Percentiles rank a stretch among this genome's conserved stretches.
Conservation (phyloP, 2,113 vertebrate species). For the Tonatia bakeri region DNA sequence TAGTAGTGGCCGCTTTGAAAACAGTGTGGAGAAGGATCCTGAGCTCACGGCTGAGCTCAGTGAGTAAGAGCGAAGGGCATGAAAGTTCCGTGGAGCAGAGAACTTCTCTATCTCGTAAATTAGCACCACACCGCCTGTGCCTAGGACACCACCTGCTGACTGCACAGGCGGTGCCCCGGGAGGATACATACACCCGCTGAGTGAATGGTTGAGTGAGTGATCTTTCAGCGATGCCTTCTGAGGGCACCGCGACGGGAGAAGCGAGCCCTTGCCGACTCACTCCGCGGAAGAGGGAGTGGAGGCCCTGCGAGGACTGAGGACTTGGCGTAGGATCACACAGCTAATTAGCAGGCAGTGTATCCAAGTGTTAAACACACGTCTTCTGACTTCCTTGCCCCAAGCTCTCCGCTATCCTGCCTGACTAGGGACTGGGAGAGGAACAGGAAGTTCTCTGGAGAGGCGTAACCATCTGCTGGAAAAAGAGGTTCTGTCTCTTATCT, state of each 20-base stretch:
- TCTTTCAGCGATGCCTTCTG: neutral
- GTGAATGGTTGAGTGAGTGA: neutral
- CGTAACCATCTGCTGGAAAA: too few species aligned
- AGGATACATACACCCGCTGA: neutral
- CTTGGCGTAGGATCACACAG: neutral
- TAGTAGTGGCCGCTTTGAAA: neutral
- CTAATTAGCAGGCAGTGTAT: neutral
- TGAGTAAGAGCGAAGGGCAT: neutral
- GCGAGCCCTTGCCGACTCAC: rapidly evolving
- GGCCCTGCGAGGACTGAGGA: neutral
- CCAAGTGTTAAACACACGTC: neutral
- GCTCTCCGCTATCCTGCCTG: neutral
- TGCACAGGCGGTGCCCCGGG: rapidly evolving
- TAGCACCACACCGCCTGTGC: neutral
- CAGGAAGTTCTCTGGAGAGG: neutral
- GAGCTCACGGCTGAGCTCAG: neutral
- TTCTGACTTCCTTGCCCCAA: neutral
- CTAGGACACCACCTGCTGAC: neutral
- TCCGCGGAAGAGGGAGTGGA: neutral
- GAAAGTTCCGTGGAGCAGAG: neutral
- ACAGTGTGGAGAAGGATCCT: neutral
- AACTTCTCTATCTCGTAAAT: neutral
- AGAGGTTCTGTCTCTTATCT: neutral
- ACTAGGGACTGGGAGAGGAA: neutral
- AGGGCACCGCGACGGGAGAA: neutral